phyloP scores from a whole-genome alignment of 2,797 vertebrate genomes.

The Thripadectes ignobilis region DNA sequence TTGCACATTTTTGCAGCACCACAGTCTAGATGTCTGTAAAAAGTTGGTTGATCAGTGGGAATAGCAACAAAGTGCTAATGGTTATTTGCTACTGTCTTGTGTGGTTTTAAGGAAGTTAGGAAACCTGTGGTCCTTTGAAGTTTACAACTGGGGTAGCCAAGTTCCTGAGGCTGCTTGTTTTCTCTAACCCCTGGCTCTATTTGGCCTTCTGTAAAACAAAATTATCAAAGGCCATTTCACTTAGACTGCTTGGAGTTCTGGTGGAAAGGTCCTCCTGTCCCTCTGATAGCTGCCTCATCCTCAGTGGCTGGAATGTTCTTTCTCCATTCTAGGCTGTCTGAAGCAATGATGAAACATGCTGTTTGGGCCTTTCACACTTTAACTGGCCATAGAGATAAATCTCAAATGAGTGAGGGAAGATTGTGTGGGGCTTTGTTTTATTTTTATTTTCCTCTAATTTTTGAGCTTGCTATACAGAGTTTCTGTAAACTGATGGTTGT shows the following conservation, averaged over 20 bases:
- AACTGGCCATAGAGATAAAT: background rate
- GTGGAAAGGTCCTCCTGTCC: background rate
- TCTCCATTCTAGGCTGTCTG: background rate
- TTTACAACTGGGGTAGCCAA: background rate
- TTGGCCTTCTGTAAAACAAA: background rate
- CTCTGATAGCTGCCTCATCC: background rate
- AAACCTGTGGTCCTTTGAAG: background rate
- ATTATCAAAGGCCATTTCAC: background rate
- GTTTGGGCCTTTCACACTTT: background rate
- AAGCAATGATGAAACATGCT: background rate
- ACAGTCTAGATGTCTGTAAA: background rate
- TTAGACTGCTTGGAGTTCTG: background rate
- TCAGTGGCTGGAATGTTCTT: background rate
- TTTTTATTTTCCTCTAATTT: background rate
- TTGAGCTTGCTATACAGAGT: background rate
- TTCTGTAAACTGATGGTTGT: background rate
- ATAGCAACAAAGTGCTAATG: background rate
- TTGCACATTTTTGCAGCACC: background rate
- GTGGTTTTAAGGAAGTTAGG: background rate
- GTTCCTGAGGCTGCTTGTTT: background rate
- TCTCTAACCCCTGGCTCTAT: background rate
- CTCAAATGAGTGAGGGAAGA: background rate
- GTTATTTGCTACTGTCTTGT: background rate
- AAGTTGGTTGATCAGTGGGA: background rate
- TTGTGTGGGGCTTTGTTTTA: fast-evolving